Percentiles rank a stretch among this genome's conserved stretches.
phyloP scores from a whole-genome alignment of 2,797 vertebrate species.

The Scarus forsteni region DNA sequence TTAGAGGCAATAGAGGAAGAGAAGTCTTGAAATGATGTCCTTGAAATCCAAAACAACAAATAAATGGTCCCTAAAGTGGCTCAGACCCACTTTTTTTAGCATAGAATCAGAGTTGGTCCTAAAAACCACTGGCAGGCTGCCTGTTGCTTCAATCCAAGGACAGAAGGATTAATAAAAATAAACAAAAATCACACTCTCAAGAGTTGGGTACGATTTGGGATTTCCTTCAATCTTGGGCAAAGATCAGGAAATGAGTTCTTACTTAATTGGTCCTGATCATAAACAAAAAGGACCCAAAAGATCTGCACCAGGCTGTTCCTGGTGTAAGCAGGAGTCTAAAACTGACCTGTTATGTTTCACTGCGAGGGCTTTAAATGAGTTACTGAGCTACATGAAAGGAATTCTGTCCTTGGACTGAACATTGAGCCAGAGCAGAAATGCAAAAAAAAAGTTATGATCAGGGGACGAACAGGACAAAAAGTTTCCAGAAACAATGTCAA shows the following conservation, averaged over 20 bases:
- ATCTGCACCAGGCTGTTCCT: constrained; percentile 1
- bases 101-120: constrained; percentile 9
- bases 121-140: constrained; percentile 1
- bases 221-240: neutral
- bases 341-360: constrained; percentile 39
- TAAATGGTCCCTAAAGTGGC: constrained; percentile 12
- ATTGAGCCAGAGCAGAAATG: neutral
- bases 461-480: neutral
- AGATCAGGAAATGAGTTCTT: constrained; percentile 4
- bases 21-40: too few species aligned
- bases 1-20: too few species aligned
- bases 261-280: constrained; percentile 7
- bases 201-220: constrained; percentile 5
- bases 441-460: neutral
- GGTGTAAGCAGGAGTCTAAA: constrained; percentile 12
- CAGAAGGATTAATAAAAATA: constrained; percentile 29
- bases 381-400: constrained; percentile 17
- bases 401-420: constrained; percentile 51
- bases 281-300: neutral
- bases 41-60: neutral
- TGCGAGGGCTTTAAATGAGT: constrained; percentile 29
- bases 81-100: neutral
- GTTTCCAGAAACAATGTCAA: constrained; percentile 15
- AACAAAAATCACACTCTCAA: constrained; percentile 6
- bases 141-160: constrained; percentile 2